Evolutionary conservation across 2,797 vertebrate genomes (phyloP).

Genomic region (Galago senegalensis): DNA sequence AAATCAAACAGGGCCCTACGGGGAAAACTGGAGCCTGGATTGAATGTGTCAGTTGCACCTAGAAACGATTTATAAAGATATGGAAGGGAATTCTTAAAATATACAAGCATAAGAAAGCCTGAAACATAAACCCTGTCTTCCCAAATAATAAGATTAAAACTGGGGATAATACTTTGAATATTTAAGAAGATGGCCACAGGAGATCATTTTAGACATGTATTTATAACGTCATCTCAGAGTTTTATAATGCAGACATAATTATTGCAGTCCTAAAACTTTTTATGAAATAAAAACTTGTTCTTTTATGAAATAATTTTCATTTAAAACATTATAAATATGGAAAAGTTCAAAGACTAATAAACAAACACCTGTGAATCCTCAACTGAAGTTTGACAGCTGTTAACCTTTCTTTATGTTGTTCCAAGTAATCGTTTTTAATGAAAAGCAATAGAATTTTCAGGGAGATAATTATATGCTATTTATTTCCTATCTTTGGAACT

Average conservation of each 20-base stretch:
- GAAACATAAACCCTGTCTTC: conserved; percentile 2
- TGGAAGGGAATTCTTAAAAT: conserved; percentile 14
- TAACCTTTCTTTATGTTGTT: not conserved
- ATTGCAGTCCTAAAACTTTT: not conserved
- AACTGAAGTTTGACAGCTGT: not conserved
- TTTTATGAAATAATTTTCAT: conserved; percentile 48
- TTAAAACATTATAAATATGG: conserved; percentile 53
- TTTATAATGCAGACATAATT: not conserved
- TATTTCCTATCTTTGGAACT: not conserved
- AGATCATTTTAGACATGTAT: not conserved
- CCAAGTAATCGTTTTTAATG: not conserved
- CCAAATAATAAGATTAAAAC: conserved; percentile 39
- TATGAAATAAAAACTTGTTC: not conserved
- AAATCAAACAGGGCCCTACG: not conserved
- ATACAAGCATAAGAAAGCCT: not conserved
- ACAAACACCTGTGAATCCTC: conserved; percentile 14
- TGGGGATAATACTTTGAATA: not conserved
- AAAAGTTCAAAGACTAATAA: conserved; percentile 31
- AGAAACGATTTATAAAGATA: conserved; percentile 59
- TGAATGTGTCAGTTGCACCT: not conserved
- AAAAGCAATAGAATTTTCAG: conserved; percentile 39
- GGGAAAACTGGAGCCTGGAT: not conserved
- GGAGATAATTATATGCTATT: not conserved
- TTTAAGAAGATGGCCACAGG: not conserved
- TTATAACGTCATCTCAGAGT: not conserved